phyloP scores from a whole-genome alignment of 1,140 invertebrate species.

The Lepidurus apus region DNA sequence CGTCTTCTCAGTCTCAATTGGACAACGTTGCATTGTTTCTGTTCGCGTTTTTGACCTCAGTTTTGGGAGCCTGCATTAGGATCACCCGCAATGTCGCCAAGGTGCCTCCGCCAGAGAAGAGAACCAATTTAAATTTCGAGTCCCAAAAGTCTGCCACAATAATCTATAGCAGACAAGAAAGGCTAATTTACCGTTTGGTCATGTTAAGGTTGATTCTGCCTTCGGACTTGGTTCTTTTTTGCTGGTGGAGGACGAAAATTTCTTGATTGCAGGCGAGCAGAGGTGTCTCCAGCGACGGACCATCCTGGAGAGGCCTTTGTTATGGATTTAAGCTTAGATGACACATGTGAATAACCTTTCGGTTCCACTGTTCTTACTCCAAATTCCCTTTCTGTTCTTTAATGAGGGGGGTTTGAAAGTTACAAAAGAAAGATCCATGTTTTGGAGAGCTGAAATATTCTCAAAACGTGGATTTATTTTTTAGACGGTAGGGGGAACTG shows the following conservation, averaged over 20 bases:
- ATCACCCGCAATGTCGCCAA: slow-evolving; percentile 1
- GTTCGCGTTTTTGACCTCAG: slow-evolving; percentile 24
- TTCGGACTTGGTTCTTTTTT: slow-evolving; percentile 34
- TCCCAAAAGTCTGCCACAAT: slow-evolving; percentile 10
- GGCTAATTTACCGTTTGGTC: slow-evolving; percentile 25
- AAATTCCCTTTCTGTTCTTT: slow-evolving; percentile 5
- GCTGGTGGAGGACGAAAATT: slow-evolving; percentile 35
- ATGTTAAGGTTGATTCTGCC: slow-evolving; percentile 26
- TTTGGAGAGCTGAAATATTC: neutral
- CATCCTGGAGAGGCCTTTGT: slow-evolving; percentile 11
- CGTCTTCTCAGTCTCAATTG: neutral
- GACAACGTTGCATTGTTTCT: slow-evolving; percentile 24
- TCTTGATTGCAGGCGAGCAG: slow-evolving; percentile 24
- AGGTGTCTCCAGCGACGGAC: neutral
- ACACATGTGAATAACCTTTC: slow-evolving; percentile 16
- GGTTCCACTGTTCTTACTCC: slow-evolving; percentile 1
- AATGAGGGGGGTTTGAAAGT: slow-evolving; percentile 13
- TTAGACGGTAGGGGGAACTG: neutral
- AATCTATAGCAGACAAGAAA: slow-evolving; percentile 4
- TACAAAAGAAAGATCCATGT: neutral
- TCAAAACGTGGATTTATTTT: neutral
- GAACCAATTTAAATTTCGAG: neutral
- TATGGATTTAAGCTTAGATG: slow-evolving; percentile 22
- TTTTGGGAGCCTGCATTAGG: neutral
- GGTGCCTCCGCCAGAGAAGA: neutral